Evolutionary conservation across 2,113 vertebrate species (phyloP).

Genomic region (Istiophorus platypterus): DNA sequence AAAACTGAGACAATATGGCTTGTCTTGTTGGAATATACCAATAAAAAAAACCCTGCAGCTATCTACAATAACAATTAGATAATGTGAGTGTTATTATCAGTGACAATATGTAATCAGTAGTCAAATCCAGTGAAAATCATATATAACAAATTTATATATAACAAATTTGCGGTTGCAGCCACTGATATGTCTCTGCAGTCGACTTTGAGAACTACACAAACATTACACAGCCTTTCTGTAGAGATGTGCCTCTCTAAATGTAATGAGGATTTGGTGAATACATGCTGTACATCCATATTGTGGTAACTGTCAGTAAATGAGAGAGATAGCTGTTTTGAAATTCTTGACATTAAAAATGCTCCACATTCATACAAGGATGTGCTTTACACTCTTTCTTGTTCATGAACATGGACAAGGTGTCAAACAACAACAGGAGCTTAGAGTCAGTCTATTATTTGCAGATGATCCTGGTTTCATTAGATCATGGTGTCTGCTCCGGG

Average conservation of each 20-base stretch:
- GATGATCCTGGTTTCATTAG: constrained; percentile 29
- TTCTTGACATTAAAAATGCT: neutral
- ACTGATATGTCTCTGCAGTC: neutral
- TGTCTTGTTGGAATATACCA: neutral
- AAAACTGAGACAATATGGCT: neutral
- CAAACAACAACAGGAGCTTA: neutral
- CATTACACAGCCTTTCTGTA: neutral
- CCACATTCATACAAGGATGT: neutral
- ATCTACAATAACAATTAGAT: neutral
- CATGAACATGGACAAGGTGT: neutral
- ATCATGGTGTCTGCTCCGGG: constrained; percentile 3
- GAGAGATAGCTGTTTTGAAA: neutral
- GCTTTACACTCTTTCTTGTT: neutral
- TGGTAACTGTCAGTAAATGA: neutral
- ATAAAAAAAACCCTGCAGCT: neutral
- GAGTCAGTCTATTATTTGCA: neutral
- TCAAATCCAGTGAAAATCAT: neutral
- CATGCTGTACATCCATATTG: neutral
- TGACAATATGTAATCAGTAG: neutral
- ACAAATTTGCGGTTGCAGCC: neutral
- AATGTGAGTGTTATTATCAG: neutral
- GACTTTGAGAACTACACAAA: neutral
- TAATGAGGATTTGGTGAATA: constrained; percentile 9
- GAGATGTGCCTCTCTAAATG: neutral
- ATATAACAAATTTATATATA: no score